Evolutionary conservation across 2,797 vertebrate genomes (phyloP), one percentile per base, ranked within the genome.

Genomic region (Amniataba percoides): DNA sequence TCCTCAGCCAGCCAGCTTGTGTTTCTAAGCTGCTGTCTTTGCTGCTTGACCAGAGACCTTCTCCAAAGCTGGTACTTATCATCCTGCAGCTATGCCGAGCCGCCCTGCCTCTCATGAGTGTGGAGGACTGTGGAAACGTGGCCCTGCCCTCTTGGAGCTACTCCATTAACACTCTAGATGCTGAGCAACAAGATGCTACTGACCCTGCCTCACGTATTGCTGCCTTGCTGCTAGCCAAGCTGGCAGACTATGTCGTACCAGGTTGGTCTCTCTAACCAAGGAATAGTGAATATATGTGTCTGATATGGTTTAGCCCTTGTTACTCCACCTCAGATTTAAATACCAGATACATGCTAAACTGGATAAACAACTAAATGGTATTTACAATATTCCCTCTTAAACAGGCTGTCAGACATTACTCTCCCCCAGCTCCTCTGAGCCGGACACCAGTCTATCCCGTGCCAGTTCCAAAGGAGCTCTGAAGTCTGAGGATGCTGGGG

Each of bases 181-280:
- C 96, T 0, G 97, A 99, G 67, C 97, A 97, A 84, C 97, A 97
- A 60, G 98, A 99, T 77, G 96, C 97, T 72, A 97, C 95, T 25
- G 98, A 99, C 86, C 98, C 98, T 12, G 98, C 98, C 7, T 99
- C 98, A 19, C 97, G 98, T 79, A 99, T 99, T 12, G 98, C 97
- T 58, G 96, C 98, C 7, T 92, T 99, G 88, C 95, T 99, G 62
- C 88, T 99, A 55, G 98, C 98, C 48, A 99, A 99, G 78, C 91
- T 99, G 84, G 98, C 98, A 0, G 98, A 99, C 92, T 99, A 99
- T 1, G 97, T 99, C 0, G 98, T 99, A 46, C 98, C 98, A 95
- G 98, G 98, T 99, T 77, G 68, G 92, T 89, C 7, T 73, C 31
- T 75, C 23, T 79, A 42, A 25, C 21, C 7, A 15, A 21, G 5